These are phyloP conservation scores for Eremobia ochroleuca DNA, from an alignment of 2,888 invertebrate genomes.

Conservation along the genomic window DNA sequence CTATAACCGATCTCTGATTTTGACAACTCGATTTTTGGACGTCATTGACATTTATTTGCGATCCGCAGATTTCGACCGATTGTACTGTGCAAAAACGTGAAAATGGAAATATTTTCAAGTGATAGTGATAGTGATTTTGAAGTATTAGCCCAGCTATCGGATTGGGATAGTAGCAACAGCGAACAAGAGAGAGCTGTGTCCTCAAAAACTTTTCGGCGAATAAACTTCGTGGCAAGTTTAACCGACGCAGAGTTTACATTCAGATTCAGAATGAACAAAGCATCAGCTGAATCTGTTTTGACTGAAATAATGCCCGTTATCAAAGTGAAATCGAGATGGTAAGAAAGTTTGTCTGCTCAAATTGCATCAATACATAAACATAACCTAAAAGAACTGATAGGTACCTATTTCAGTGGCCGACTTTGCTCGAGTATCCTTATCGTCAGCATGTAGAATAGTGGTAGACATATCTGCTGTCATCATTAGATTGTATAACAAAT, in stretches of 20 bases:
- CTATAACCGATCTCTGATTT: too few species aligned
- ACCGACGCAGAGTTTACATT: neutral
- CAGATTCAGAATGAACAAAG: constrained; percentile 1
- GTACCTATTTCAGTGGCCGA: constrained; percentile 56
- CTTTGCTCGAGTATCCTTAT: constrained; percentile 61
- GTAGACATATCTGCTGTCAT: too few species aligned
- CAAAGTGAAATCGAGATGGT: neutral
- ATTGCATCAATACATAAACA: neutral
- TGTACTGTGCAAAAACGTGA: neutral
- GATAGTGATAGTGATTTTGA: neutral
- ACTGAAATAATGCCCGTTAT: constrained; percentile 1
- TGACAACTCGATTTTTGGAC: too few species aligned
- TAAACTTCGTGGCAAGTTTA: too few species aligned
- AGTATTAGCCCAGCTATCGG: neutral
- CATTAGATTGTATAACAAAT: too few species aligned
- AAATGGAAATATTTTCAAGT: neutral
- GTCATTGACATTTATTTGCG: too few species aligned
- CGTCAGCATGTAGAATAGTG: constrained; percentile 39
- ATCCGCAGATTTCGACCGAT: neutral
- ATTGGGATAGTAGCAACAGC: too few species aligned
- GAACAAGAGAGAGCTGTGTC: too few species aligned
- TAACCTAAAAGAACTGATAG: neutral
- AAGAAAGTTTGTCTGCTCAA: neutral
- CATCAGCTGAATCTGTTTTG: neutral
- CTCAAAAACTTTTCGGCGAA: too few species aligned